Base-by-base conservation (phyloP, 2,888 invertebrate species). In the Drosophila longiperda region DNA sequence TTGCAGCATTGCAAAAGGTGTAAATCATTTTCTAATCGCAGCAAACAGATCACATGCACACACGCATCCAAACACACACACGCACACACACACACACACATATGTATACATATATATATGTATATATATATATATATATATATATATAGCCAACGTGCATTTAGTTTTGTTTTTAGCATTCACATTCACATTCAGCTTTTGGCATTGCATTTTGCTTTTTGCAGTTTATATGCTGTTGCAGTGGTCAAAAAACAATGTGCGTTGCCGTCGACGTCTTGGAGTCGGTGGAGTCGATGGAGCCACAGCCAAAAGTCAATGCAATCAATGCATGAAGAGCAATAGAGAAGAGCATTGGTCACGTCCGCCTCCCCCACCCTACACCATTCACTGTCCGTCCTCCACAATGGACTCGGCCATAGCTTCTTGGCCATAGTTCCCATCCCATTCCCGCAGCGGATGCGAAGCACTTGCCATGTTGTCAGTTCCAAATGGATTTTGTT, bases 1-100 rank as follows among this genome's bases (percentile, higher is more conserved):
- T 69, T 69, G 34, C 62, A 63, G 71, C 70, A 75, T 73, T 61
- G 71, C 67, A 66, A 83, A 73, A 87, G 85, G 82, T 83, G 82
- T 87, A 87, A 83, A 83, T 85, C 82, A 83, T 85, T 87, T 87
- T 79, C 85, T 87, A 84, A 82, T 87, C 87, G 84, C 68, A 78
- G 66, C 78, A 84, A 87, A 60, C 82, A 81, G 87, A 82, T 82
- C 82, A 82, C 87, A 82, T 62, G 58, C 74, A 78, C 83, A 79
- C 69, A 74, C 86, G 49, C 66, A 58, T 48, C 36, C 87, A 71
- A 77, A 80, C 58, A 52, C 73, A 76, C 81, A 68, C 42, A 65
- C 66, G 52, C 53, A 42, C 59, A 23, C 54, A 36, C 55, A 32
- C 49, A 42, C 54, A 60, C 33, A 61, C 34, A 42, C 20, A 52